Evolutionary conservation across 1,140 invertebrate genomes (phyloP), one percentile per base, ranked within the genome.

Genomic region (Plutomurus gul): DNA sequence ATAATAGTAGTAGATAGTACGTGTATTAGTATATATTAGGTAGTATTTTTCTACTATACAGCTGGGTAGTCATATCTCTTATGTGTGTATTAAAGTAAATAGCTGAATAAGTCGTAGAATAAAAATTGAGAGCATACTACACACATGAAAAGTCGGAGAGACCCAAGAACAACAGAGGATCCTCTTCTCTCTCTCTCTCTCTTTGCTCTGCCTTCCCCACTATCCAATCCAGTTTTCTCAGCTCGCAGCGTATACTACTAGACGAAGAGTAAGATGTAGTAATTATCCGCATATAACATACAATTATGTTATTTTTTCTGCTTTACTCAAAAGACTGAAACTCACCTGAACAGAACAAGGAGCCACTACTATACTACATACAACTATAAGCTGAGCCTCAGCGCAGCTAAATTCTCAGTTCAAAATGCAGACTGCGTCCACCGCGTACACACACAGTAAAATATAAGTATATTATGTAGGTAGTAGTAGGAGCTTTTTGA

Each of bases 221-320:
- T 13, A 13, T 43, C 39, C 51, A 56, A 60, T 60, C 51, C 51
- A 60, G 51, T 60, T 60, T 60, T 60, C 27, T 60, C 27, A 60
- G 51, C 27, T 60, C 13, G 51, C 27, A 60, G 51, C 27, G 30
- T 13, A 36, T 60, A 25, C 22, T 33, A n/a, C 30, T 36, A 60
- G 51, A 6, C 22, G 30, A 22, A 56, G 51, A 60, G 51, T 60
- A 60, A 60, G 51, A 60, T 60, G 51, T 33, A 60, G 51, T 72
- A 72, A 72, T 72, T 72, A 72, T 72, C 70, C 36, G 18, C 36
- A 18, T 72, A 72, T 40, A 72, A 72, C 70, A 13, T 72, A 27
- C 70, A 72, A 72, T 72, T 72, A 72, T 60, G 22, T 49, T 60
- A 33, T 30, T 25, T 60, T 30, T 60, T 25, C 51, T n/a, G 27